These are phyloP conservation scores for Alca torda DNA, from an alignment of 2,797 vertebrate genomes.

Conservation along the genomic window DNA sequence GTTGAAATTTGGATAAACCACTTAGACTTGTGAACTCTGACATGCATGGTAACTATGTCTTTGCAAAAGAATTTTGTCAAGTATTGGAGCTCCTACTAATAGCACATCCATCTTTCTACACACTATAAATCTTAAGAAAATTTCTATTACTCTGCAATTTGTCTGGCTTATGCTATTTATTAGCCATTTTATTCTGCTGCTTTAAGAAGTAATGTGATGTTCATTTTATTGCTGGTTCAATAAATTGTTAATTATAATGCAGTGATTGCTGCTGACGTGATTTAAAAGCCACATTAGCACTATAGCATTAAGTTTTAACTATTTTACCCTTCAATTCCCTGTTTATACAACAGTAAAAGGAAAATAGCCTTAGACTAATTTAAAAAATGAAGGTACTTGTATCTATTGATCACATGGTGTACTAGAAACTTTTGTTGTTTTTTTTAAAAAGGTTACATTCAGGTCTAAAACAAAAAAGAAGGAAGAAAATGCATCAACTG, in stretches of 20 bases:
- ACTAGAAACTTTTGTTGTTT: slow-evolving; percentile 63
- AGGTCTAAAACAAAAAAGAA: slow-evolving; percentile 11
- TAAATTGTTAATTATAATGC: slow-evolving; percentile 91
- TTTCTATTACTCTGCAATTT: slow-evolving; percentile 89
- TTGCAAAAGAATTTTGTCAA: slow-evolving; percentile 84
- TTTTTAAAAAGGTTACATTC: slow-evolving; percentile 46
- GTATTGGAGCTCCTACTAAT: slow-evolving; percentile 83
- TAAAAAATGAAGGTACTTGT: slow-evolving; percentile 80
- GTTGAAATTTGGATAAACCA: slow-evolving; percentile 83
- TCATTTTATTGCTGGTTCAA: slow-evolving; percentile 90
- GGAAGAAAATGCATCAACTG: not conserved
- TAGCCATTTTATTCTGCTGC: slow-evolving; percentile 87
- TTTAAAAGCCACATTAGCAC: slow-evolving; percentile 88
- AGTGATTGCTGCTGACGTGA: slow-evolving; percentile 88
- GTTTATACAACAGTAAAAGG: slow-evolving; percentile 86
- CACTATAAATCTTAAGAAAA: slow-evolving; percentile 87
- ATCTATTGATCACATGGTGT: slow-evolving; percentile 76
- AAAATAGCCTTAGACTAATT: slow-evolving; percentile 81
- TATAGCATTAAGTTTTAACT: slow-evolving; percentile 89
- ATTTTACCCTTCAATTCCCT: slow-evolving; percentile 86
- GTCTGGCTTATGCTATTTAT: slow-evolving; percentile 88
- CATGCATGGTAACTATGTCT: slow-evolving; percentile 83
- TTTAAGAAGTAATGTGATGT: slow-evolving; percentile 89
- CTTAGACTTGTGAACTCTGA: slow-evolving; percentile 85
- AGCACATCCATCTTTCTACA: slow-evolving; percentile 87